Base-by-base conservation (phyloP, 2,797 vertebrate genomes). In the Myripristis murdjan region DNA sequence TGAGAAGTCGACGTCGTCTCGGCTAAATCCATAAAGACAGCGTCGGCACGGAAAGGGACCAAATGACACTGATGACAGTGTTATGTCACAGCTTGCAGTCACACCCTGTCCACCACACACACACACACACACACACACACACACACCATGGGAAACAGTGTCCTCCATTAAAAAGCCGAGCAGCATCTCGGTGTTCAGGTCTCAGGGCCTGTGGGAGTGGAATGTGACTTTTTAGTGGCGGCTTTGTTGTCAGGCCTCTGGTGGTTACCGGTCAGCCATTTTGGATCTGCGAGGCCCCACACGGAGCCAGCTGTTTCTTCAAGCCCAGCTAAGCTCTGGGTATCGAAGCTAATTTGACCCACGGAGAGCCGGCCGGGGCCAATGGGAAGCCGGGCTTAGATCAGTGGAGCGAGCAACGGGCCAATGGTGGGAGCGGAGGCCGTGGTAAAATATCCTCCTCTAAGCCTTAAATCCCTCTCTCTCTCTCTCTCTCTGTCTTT, bases 291-390 rank as follows among this genome's bases (percentile, higher is more conserved):
- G 3, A 46, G 82, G 78, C 89, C 87, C 87, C 89, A 89, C 89
- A 86, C 52, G 26, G 80, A 82, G 86, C 86, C 90, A 91, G 83
- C 88, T 90, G 94, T 91, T 92, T 91, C 90, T 88, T 87, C 82
- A 90, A 88, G 89, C 86, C 56, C 81, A 85, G 53, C 91, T 95
- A 94, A 95, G 94, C 93, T 91, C 78, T 81, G 64, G 89, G 87
- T 91, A 94, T 87, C 91, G 91, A 90, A 90, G 92, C 92, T 95
- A 94, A 95, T 95, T 93, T 94, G 90, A 87, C 68, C 93, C 87
- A 87, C 64, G 67, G 64, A 82, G 81, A 76, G 79, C 16, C 81
- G 87, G 84, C 89, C 85, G 88, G 85, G 86, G 81, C 85, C 86
- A 75, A 88, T 88, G 87, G 64, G 82, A 82, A 85, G 81, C 74